Base-by-base conservation (phyloP, 2,797 vertebrate species). In the Sebastes diploproa region DNA sequence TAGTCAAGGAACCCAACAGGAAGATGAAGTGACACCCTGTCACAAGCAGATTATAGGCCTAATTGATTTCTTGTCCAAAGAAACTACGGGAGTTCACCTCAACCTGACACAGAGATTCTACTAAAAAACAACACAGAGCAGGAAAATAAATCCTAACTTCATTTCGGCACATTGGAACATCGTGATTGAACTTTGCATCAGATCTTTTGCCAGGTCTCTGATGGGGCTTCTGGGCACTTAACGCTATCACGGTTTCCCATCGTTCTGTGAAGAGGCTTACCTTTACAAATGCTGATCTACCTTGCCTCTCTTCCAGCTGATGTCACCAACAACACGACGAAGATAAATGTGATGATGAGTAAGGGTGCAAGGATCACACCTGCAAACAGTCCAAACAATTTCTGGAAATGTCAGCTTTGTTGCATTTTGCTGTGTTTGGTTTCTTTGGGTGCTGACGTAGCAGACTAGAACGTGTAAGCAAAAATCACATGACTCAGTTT, bases 131-230 rank as follows among this genome's bases (percentile, higher is more conserved):
- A 59, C 55, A 66, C 6, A 2, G 7, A 29, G 23, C 32, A 29
- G 54, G 13, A 72, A 78, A 76, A 67, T 60, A 56, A 86, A 61
- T 64, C 67, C 25, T 8, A n/a, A 75, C 59, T 69, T 73, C 1
- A 75, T 81, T 77, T 87, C 60, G n/a, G 52, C 1, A 18, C 16
- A 8, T 66, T 46, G 72, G 72, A 66, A 63, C 25, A 12, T 23
- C 4, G 7, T 2, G 14, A 65, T 50, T 75, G 22, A 62, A 62
- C 58, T 64, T 70, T 67, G 64, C 60, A 30, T 81, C 61, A 72
- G 68, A 82, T 78, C 42, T 72, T 58, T 18, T 68, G 81, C 83
- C 86, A 84, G 77, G 55, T 11, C 6, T 76, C 58, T 52, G 50
- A 66, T 55, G 52, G 36, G 63, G 71, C 54, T 63, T 23, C 30